phyloP scores from a whole-genome alignment of 2,113 vertebrate genomes.

The Ammodytes dubius region DNA sequence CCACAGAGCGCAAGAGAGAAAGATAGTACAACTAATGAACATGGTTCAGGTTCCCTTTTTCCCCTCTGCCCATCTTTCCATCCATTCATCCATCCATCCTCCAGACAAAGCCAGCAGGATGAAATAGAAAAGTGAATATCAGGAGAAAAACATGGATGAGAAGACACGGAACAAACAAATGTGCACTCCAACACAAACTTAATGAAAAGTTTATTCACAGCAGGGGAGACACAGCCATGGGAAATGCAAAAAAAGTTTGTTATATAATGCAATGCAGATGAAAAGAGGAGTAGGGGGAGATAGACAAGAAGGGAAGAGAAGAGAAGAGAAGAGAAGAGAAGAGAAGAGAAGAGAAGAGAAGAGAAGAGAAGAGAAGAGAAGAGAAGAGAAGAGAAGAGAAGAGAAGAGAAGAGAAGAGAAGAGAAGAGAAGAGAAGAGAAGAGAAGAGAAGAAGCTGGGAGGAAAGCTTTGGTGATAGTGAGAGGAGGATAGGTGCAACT shows the following conservation, averaged over 20 bases:
- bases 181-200: constrained; percentile 28
- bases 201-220: constrained; percentile 55
- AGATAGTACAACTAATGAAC: constrained; percentile 53
- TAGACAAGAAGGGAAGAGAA: neutral
- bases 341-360: neutral
- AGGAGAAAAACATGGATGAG: constrained; percentile 35
- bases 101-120: constrained; percentile 21
- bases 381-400: neutral
- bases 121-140: constrained; percentile 43
- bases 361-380: constrained; percentile 4
- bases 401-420: neutral
- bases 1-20: constrained; percentile 39
- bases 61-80: constrained; percentile 9
- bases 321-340: neutral
- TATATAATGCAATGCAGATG: constrained; percentile 33
- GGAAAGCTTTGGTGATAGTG: neutral
- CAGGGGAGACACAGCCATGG: constrained; percentile 22
- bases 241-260: constrained; percentile 44
- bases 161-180: constrained; percentile 54
- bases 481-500: constrained; percentile 11
- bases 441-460: neutral
- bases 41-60: constrained; percentile 25
- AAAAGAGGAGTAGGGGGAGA: neutral
- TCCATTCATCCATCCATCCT: constrained; percentile 33
- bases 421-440: neutral